Percentiles rank a stretch among this genome's conserved stretches.
phyloP scores from a whole-genome alignment of 1,140 invertebrate genomes.

The Triops cancriformis region DNA sequence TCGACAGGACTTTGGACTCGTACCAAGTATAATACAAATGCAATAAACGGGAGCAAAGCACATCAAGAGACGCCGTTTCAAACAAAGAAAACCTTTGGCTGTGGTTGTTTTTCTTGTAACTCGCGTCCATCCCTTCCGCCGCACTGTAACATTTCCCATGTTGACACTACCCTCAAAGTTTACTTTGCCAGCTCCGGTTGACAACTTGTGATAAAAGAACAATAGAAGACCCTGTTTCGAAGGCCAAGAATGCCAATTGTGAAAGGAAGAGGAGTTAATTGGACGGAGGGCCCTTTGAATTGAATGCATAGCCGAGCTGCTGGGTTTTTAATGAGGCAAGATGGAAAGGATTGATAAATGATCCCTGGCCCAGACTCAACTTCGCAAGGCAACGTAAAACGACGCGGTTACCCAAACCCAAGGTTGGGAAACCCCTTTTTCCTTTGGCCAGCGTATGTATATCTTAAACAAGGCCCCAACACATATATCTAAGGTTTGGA shows the following conservation, averaged over 20 bases:
- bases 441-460: neutral
- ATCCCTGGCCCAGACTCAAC: slow-evolving; percentile 12
- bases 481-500: too few relatives aligned
- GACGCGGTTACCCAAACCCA: neutral
- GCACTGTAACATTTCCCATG: too few relatives aligned
- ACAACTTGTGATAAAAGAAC: neutral
- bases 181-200: neutral
- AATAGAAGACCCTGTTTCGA: neutral
- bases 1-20: too few relatives aligned
- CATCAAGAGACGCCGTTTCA: too few relatives aligned
- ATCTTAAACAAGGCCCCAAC: too few relatives aligned
- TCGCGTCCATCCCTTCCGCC: too few relatives aligned
- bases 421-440: slow-evolving; percentile 1
- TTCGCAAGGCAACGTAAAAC: neutral
- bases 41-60: too few relatives aligned
- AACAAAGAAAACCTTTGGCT: too few relatives aligned
- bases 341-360: slow-evolving; percentile 10
- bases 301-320: neutral
- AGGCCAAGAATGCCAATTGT: neutral
- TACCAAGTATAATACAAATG: too few relatives aligned
- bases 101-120: too few relatives aligned
- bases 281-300: neutral
- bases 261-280: neutral
- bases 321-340: neutral
- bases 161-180: too few relatives aligned